These are phyloP conservation scores for Catharus ustulatus DNA, from an alignment of 2,797 vertebrate genomes.

Conservation along the genomic window DNA sequence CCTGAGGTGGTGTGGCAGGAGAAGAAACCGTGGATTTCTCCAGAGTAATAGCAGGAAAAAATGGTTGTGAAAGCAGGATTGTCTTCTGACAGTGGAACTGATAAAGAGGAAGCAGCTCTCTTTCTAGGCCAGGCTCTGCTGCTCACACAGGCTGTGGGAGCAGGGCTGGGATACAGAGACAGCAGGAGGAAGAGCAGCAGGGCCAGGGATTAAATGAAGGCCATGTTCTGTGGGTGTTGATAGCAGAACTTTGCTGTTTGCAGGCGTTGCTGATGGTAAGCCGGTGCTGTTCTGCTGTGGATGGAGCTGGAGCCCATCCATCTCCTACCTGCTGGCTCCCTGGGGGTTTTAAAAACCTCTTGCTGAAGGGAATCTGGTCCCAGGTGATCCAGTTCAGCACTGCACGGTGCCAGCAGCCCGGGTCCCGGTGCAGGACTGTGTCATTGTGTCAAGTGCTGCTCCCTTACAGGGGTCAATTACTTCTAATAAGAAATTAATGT, in stretches of 20 bases:
- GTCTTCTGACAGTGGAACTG: background rate
- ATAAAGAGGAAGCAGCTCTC: background rate
- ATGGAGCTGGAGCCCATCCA: background rate
- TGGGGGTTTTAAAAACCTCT: background rate
- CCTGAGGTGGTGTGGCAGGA: background rate
- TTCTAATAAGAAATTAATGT: background rate
- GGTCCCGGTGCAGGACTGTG: background rate
- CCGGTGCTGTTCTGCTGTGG: background rate
- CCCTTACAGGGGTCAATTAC: background rate
- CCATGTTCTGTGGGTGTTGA: rapidly evolving
- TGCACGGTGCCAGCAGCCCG: background rate
- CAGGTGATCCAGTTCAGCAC: background rate
- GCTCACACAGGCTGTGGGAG: background rate
- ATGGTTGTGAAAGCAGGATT: background rate
- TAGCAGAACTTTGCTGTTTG: background rate
- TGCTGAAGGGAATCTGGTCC: background rate
- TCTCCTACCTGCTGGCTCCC: background rate
- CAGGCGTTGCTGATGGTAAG: background rate
- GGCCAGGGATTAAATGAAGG: background rate
- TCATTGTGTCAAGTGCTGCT: background rate
- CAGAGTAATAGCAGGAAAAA: background rate
- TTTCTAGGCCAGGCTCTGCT: background rate
- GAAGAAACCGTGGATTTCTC: background rate
- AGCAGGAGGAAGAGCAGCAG: background rate
- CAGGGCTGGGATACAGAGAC: background rate